Evolutionary conservation across 2,888 invertebrate genomes (phyloP).

Genomic region (Diarsia brunnea): DNA sequence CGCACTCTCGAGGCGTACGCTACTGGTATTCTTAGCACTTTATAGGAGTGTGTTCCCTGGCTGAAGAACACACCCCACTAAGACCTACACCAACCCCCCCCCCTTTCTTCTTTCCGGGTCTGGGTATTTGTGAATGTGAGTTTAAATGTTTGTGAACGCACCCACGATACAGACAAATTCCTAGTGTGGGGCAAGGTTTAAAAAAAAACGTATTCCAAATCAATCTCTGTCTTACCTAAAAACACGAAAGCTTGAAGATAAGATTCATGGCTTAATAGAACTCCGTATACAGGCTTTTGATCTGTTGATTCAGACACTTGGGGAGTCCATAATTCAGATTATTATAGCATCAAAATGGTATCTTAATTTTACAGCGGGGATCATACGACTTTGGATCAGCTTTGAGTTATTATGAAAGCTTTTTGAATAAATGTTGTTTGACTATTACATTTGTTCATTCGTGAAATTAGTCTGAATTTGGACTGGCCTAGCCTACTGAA

Average conservation of each 20-base stretch:
- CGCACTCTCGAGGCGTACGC: too few species aligned
- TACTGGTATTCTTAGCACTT: too few species aligned
- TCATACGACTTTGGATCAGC: conserved; percentile 33
- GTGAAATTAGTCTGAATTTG: conserved; percentile 20
- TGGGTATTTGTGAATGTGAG: too few species aligned
- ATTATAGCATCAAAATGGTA: conserved; percentile 49
- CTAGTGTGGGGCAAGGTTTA: too few species aligned
- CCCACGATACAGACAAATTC: too few species aligned
- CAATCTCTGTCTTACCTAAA: neutral
- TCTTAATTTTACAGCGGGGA: conserved; percentile 64
- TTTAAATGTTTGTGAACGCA: too few species aligned
- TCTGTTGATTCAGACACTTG: conserved; percentile 63
- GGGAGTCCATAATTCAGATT: conserved; percentile 54
- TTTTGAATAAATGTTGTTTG: conserved; percentile 20
- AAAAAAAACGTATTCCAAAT: too few species aligned
- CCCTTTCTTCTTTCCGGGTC: too few species aligned
- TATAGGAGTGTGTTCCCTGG: too few species aligned
- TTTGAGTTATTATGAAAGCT: conserved; percentile 34
- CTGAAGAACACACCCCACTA: too few species aligned
- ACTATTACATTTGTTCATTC: conserved; percentile 36
- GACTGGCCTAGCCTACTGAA: neutral
- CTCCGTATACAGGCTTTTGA: conserved; percentile 41
- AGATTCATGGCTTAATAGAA: conserved; percentile 17
- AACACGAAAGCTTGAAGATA: conserved; percentile 23
- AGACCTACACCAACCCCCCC: too few species aligned